Base-by-base conservation (phyloP, 2,113 vertebrate genomes). In the Onychostoma macrolepis region DNA sequence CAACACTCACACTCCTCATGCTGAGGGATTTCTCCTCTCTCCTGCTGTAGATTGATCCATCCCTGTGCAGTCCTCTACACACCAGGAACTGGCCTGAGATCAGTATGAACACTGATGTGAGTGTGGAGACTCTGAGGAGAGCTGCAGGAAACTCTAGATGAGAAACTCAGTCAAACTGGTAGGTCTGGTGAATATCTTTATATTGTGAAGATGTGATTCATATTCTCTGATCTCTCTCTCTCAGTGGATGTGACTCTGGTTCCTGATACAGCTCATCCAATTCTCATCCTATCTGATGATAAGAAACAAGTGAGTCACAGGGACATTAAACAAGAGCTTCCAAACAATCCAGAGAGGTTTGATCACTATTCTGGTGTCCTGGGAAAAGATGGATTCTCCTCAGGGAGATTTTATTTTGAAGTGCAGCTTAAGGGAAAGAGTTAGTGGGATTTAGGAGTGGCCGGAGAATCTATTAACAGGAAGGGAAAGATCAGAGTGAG, bases 161-260 rank as follows among this genome's bases (percentile, higher is more conserved):
- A 63, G 24, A 63, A 28, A 63, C 61, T 63, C 24, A 63, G 61
- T 63, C 24, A 63, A 26, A 4, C n/a, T 63, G 61, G 61, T 63
- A 63, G 4, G 61, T 56, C 43, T 56, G 2, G 17, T 10, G 28
- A 43, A 43, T 9, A 67, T 15, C 12, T 33, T 33, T 17, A 6
- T 28, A 67, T 65, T 65, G n/a, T 30, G 28, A 19, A 69, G 28
- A 69, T 33, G 7, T 33, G 15, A 33, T 69, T 69, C 65, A 33
- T 19, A 3, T 69, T 17, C 30, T 69, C 12, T 67, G 33, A 10
- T 72, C 71, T 41, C 36, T 38, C 17, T 74, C 10, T 74, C 71
- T n/a, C n/a, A 41, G 36, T 74, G 71, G 21, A 74, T 41, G 71
- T 74, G 17, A 41, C 36, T n/a, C 71, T 74, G 71, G 71, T n/a